phyloP scores from a whole-genome alignment of 2,797 vertebrate species.

The Sebastes itinus region DNA sequence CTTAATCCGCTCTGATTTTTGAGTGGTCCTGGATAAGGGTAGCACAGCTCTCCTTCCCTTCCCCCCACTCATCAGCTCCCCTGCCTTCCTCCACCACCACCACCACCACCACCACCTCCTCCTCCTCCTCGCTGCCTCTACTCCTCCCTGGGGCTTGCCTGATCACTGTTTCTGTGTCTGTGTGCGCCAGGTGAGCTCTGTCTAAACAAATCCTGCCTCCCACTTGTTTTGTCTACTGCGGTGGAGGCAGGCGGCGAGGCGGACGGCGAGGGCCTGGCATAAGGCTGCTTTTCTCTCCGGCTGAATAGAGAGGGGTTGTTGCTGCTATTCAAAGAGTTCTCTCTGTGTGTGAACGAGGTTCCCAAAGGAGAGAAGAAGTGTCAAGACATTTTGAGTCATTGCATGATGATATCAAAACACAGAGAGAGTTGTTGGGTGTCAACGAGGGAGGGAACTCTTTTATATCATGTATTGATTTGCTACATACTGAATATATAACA shows the following conservation, averaged over 20 bases:
- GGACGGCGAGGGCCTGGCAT: slow-evolving; percentile 45
- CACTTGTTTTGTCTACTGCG: slow-evolving; percentile 82
- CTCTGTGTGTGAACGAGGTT: slow-evolving; percentile 20
- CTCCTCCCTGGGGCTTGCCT: slow-evolving; percentile 68
- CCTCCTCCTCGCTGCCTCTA: slow-evolving; percentile 17
- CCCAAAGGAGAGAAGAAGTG: slow-evolving; percentile 35
- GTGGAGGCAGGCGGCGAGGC: slow-evolving; percentile 63
- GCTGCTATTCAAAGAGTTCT: slow-evolving; percentile 27
- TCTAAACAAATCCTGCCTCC: slow-evolving; percentile 80
- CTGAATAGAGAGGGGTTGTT: slow-evolving; percentile 16
- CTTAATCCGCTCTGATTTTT: slow-evolving; percentile 60
- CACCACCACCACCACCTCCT: slow-evolving; percentile 6
- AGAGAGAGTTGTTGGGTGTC: background rate
- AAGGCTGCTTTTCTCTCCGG: slow-evolving; percentile 59
- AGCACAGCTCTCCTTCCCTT: slow-evolving; percentile 25
- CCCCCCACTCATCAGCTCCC: slow-evolving; percentile 33
- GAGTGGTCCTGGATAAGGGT: slow-evolving; percentile 32
- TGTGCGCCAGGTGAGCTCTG: slow-evolving; percentile 81
- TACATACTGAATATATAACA: background rate
- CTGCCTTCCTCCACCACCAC: background rate
- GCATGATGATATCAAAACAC: slow-evolving; percentile 6
- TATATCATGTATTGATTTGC: background rate
- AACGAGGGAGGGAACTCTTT: background rate
- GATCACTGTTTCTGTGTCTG: slow-evolving; percentile 77
- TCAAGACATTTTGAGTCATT: slow-evolving; percentile 18